Percentiles rank a stretch among this genome's conserved stretches.
phyloP scores from a whole-genome alignment of 2,113 vertebrate genomes.

The Engraulis encrasicolus region DNA sequence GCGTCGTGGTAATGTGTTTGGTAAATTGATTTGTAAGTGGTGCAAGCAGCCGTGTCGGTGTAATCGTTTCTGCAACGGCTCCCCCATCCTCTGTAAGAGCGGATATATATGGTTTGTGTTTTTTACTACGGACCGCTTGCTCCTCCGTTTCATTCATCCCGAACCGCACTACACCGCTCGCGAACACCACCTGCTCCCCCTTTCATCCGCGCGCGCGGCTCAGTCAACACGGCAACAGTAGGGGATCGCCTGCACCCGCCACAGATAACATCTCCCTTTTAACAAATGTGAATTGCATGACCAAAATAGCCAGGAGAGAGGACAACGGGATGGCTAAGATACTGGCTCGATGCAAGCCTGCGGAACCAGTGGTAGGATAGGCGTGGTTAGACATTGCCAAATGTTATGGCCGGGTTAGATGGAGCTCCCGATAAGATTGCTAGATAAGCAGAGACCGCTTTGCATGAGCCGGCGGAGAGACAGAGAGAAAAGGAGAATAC shows the following conservation, averaged over 20 bases:
- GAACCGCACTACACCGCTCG: slow-evolving; percentile 68
- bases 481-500: slow-evolving; percentile 44
- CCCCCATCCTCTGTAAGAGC: slow-evolving; percentile 70
- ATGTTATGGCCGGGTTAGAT: slow-evolving; percentile 73
- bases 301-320: slow-evolving; percentile 30
- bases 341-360: slow-evolving; percentile 50
- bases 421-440: slow-evolving; percentile 69
- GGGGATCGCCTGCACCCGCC: slow-evolving; percentile 40
- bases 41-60: slow-evolving; percentile 62
- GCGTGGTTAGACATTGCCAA: slow-evolving; percentile 76
- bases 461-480: slow-evolving; percentile 34
- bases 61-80: slow-evolving; percentile 59
- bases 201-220: slow-evolving; percentile 60
- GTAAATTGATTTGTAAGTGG: slow-evolving; percentile 50
- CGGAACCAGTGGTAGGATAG: slow-evolving; percentile 72
- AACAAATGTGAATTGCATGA: slow-evolving; percentile 43
- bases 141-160: slow-evolving; percentile 82
- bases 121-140: slow-evolving; percentile 77
- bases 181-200: slow-evolving; percentile 75
- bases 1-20: slow-evolving; percentile 54
- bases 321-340: slow-evolving; percentile 44
- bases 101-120: slow-evolving; percentile 77
- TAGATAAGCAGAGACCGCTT: slow-evolving; percentile 56
- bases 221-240: slow-evolving; percentile 54
- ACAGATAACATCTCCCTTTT: slow-evolving; percentile 44